Evolutionary conservation across 1,140 invertebrate genomes (phyloP), one percentile per base, ranked within the genome.

Genomic region (Vanessa atalanta): DNA sequence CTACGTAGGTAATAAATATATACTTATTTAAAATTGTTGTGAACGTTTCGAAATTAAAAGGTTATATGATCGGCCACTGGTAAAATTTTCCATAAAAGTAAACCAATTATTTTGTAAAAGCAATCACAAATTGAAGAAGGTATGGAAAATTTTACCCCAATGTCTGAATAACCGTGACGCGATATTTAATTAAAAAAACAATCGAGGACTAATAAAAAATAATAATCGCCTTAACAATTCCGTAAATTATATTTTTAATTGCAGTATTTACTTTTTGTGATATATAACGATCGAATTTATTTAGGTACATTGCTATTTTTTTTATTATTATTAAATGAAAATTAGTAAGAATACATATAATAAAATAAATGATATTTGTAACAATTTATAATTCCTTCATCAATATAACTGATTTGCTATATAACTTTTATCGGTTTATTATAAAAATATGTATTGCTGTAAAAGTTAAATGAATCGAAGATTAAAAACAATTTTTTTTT

Each of bases 81-180:
- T 53, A 53, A 53, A 53, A 53, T 53, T 53, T 53, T 53, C 50
- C 50, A 53, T 14, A 14, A n/a, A 53, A 11, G 48, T 50, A 53
- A 53, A 53, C 7, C 14, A 53, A 53, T 53, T 53, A 53, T 53
- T 53, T 53, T 9, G 50, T 5, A n/a, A 16, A 16, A 53, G 50
- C n/a, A 53, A 53, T 53, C 50, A 50, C 15, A 53, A 53, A n/a
- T 53, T 53, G 6, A 7, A 53, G n/a, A 53, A 53, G 50, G 50
- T 53, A n/a, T n/a, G 50, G 50, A 53, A 53, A 43, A 20, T n/a
- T 53, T 53, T 53, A 16, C 50, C n/a, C 50, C 15, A 16, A n/a
- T n/a, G 16, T 20, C 14, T 53, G 1, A 9, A 53, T n/a, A 6
- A n/a, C n/a, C 50, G n/a, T n/a, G 50, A n/a, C 50, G 15, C 50